These are phyloP conservation scores for Merops nubicus DNA, from an alignment of 2,113 vertebrate species.

Conservation along the genomic window DNA sequence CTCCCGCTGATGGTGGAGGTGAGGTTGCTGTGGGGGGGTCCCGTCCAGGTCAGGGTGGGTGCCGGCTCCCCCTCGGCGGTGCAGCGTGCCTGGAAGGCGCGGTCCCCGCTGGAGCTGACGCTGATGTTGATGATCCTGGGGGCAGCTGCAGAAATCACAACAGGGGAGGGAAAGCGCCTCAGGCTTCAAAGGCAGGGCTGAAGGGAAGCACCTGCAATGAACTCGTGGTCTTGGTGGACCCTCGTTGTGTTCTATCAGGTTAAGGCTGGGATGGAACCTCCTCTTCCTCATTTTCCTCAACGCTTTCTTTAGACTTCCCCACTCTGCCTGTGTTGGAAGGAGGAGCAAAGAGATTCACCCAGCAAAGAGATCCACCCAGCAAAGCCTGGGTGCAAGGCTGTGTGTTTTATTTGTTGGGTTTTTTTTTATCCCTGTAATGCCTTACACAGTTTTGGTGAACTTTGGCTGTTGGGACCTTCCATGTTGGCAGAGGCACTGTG, in stretches of 20 bases:
- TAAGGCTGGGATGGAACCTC: rapidly evolving
- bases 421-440: background rate
- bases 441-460: rapidly evolving
- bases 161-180: rapidly evolving
- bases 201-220: rapidly evolving
- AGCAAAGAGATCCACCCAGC: background rate
- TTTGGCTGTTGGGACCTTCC: background rate
- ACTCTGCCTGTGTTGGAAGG: background rate
- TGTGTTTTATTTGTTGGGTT: background rate
- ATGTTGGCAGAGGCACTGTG: background rate
- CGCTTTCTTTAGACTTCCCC: background rate
- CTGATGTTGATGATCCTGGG: conserved; percentile 87
- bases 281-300: background rate
- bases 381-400: background rate
- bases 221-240: background rate
- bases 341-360: background rate
- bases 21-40: conserved; percentile 48
- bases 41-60: conserved; percentile 82
- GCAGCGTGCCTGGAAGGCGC: conserved; percentile 81
- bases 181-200: background rate
- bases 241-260: rapidly evolving
- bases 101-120: conserved; percentile 72
- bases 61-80: conserved; percentile 86
- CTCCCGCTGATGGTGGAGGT: background rate
- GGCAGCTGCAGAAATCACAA: conserved; percentile 69